These are phyloP conservation scores for Neoaliturus tenellus DNA, from an alignment of 2,888 invertebrate species.

Conservation along the genomic window DNA sequence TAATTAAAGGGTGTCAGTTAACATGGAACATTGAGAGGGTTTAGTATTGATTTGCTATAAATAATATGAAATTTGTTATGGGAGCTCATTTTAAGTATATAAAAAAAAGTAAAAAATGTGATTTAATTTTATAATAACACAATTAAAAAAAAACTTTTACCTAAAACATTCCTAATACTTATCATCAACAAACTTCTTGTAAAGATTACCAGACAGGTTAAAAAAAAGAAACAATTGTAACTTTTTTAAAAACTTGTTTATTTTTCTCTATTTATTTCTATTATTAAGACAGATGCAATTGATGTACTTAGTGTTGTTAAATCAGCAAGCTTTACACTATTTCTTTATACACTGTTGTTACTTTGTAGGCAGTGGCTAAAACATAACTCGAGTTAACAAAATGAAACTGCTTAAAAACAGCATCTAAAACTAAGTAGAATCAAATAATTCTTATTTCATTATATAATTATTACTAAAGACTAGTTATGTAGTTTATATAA, in stretches of 20 bases:
- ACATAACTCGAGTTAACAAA: conserved; percentile 46
- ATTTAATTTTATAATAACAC: too few relatives aligned
- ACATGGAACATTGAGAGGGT: too few relatives aligned
- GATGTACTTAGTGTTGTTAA: conserved; percentile 48
- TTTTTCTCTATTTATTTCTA: conserved; percentile 48
- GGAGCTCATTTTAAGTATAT: too few relatives aligned
- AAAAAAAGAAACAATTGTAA: background rate
- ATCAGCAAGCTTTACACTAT: conserved; percentile 55
- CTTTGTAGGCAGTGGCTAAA: conserved; percentile 48
- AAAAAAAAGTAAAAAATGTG: too few relatives aligned
- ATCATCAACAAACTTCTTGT: too few relatives aligned
- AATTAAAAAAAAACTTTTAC: too few relatives aligned
- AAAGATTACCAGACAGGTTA: too few relatives aligned
- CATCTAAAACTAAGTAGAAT: conserved; percentile 32
- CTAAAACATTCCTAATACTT: too few relatives aligned
- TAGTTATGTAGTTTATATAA: conserved; percentile 58
- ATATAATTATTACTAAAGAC: conserved; percentile 62
- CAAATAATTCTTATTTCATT: conserved; percentile 58
- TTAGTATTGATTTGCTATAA: too few relatives aligned
- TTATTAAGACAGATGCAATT: conserved; percentile 49
- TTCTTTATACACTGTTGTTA: conserved; percentile 40
- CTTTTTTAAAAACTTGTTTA: conserved; percentile 47
- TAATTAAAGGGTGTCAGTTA: background rate
- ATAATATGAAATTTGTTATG: too few relatives aligned
- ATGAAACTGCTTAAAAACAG: conserved; percentile 48